Conservation (phyloP, 2,888 invertebrate species). For the Caenorhabditis sp. region DNA sequence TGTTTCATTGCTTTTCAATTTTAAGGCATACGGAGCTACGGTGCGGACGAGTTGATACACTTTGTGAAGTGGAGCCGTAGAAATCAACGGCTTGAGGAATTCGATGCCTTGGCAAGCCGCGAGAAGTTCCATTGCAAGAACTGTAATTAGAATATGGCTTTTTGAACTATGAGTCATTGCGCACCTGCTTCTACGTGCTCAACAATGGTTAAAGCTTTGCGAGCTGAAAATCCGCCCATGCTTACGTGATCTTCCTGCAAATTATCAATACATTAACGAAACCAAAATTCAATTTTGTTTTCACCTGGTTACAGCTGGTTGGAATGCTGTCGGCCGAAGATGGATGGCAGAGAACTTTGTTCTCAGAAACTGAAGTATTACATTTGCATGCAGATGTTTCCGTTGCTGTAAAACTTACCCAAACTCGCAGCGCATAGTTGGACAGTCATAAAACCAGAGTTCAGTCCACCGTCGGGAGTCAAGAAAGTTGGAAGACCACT, state of each 20-base stretch:
- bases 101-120: constrained; percentile 88
- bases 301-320: constrained; percentile 87
- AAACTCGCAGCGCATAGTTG: constrained; percentile 88
- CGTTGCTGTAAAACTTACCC: constrained; percentile 85
- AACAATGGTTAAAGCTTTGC: constrained; percentile 86
- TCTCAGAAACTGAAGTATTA: constrained; percentile 86
- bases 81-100: constrained; percentile 87
- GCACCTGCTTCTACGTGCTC: constrained; percentile 85
- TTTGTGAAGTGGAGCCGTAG: constrained; percentile 87
- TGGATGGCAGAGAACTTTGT: constrained; percentile 88
- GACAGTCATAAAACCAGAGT: constrained; percentile 88
- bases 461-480: constrained; percentile 87
- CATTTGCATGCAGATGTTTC: background rate
- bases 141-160: constrained; percentile 81
- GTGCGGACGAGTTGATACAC: constrained; percentile 87
- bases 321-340: constrained; percentile 87
- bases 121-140: constrained; percentile 87
- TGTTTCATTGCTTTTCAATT: background rate
- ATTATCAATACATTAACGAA: constrained; percentile 1
- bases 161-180: background rate
- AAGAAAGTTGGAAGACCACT: constrained; percentile 88
- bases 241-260: constrained; percentile 87
- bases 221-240: constrained; percentile 88
- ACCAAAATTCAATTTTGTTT: constrained; percentile 13
- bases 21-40: constrained; percentile 84